Percentiles rank a stretch among this genome's conserved stretches.
These are phyloP conservation scores for Lydus trimaculatus DNA, from an alignment of 2,888 invertebrate genomes.

Conservation along the genomic window DNA sequence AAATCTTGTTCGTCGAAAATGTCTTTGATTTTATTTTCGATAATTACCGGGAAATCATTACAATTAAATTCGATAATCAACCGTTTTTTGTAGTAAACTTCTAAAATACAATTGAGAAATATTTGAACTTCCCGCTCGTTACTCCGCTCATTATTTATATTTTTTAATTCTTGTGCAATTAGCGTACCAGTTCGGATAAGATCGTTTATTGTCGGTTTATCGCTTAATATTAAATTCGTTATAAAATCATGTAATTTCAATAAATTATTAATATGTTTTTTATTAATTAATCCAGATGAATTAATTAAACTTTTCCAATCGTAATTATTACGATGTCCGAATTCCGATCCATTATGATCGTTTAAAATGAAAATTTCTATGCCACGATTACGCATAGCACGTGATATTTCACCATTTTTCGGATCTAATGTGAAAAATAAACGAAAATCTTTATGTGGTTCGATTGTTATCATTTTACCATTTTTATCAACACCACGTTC, in stretches of 20 bases:
- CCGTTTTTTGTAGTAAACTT: conserved; percentile 67
- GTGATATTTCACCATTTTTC: conserved; percentile 93
- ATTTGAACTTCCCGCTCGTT: conserved; percentile 67
- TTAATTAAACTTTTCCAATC: conserved; percentile 66
- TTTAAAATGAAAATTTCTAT: conserved; percentile 81
- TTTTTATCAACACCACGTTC: conserved; percentile 84
- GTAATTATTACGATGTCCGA: conserved; percentile 40
- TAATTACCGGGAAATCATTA: conserved; percentile 61
- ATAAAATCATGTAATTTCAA: conserved; percentile 62
- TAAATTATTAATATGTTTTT: conserved; percentile 50
- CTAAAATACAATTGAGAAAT: conserved; percentile 66
- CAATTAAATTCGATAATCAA: conserved; percentile 51
- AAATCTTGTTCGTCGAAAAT: conserved; percentile 23
- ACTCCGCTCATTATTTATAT: conserved; percentile 64
- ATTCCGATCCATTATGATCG: conserved; percentile 46
- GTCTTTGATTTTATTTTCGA: conserved; percentile 61
- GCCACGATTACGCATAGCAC: conserved; percentile 98
- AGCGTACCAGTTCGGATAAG: conserved; percentile 72
- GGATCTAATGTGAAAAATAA: conserved; percentile 96
- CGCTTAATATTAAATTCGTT: conserved; percentile 62
- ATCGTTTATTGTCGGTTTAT: conserved; percentile 69
- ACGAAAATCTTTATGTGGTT: conserved; percentile 89
- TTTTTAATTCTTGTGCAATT: conserved; percentile 67
- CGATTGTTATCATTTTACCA: conserved; percentile 75
- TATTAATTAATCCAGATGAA: conserved; percentile 57